Percentiles rank a stretch among this genome's conserved stretches.
Evolutionary conservation across 1,140 invertebrate genomes (phyloP).

Genomic region (Ceratina calcarata): DNA sequence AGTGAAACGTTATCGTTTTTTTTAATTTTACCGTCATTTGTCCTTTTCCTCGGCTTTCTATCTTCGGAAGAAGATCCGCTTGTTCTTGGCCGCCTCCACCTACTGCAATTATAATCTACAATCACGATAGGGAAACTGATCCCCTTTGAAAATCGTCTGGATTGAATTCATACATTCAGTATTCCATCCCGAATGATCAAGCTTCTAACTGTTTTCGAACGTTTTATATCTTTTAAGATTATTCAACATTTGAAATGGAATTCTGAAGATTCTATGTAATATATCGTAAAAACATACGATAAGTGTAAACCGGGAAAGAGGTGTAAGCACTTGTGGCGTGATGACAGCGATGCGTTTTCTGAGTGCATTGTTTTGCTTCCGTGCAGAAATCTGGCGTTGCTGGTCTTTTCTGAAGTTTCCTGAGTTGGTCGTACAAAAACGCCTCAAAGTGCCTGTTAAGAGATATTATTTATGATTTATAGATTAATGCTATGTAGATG

Average conservation of each 20-base stretch:
- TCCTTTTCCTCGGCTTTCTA: constrained; percentile 76
- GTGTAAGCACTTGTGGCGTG: constrained; percentile 95
- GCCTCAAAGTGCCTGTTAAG: constrained; percentile 91
- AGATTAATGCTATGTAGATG: not conserved
- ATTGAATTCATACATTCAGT: constrained; percentile 27
- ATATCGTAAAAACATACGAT: constrained; percentile 70
- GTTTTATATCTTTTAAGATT: not conserved
- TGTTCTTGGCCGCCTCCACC: constrained; percentile 76
- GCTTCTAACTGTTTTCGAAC: not conserved
- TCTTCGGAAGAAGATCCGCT: constrained; percentile 77
- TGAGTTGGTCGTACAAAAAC: constrained; percentile 93
- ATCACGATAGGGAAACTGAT: constrained; percentile 74
- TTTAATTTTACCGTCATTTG: constrained; percentile 76
- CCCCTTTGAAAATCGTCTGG: constrained; percentile 35
- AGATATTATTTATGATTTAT: constrained; percentile 10
- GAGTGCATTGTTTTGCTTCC: constrained; percentile 86
- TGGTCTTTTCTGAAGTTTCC: constrained; percentile 86
- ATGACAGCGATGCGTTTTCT: constrained; percentile 91
- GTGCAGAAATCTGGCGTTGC: constrained; percentile 82
- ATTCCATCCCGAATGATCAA: constrained; percentile 22
- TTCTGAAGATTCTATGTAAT: constrained; percentile 12
- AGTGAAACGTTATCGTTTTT: not conserved
- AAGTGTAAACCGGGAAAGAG: constrained; percentile 85
- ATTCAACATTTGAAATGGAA: constrained; percentile 4
- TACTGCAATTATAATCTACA: constrained; percentile 80